phyloP scores from a whole-genome alignment of 37 sponge, comb jelly and placozoan genomes.

The Spongilla lacustris region DNA sequence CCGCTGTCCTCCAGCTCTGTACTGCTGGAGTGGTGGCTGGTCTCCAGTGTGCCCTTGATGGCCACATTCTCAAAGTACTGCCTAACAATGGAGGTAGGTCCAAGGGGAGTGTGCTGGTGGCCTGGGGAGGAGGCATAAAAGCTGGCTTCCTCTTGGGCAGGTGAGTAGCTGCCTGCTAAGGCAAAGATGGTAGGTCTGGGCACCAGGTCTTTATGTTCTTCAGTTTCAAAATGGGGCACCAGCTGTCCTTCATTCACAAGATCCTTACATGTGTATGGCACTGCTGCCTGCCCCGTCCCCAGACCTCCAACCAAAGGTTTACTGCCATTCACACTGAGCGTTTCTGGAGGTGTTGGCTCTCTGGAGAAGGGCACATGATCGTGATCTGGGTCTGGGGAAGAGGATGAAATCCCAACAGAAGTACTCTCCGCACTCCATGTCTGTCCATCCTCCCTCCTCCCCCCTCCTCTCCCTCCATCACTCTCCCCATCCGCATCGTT shows the following conservation, averaged over 20 bases:
- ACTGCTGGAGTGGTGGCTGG: background rate
- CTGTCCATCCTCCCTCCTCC: background rate
- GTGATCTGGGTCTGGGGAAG: background rate
- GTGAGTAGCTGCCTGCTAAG: background rate
- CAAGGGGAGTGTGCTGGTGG: background rate
- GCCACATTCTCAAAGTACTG: slow-evolving; percentile 46
- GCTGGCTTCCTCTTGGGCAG: background rate
- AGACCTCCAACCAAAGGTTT: background rate
- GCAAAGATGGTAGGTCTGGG: background rate
- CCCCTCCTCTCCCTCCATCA: background rate
- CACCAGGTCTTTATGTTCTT: background rate
- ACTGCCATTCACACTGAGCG: background rate
- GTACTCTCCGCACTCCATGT: slow-evolving; percentile 8
- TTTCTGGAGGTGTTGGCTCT: too few relatives aligned
- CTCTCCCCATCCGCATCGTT: slow-evolving; percentile 24
- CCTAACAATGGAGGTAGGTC: slow-evolving; percentile 7
- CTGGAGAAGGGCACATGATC: background rate
- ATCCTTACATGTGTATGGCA: too few relatives aligned
- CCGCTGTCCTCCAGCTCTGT: slow-evolving; percentile 24
- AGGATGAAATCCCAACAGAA: background rate
- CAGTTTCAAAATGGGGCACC: too few relatives aligned
- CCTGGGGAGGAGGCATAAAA: background rate
- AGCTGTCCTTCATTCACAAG: too few relatives aligned
- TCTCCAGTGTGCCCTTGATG: background rate
- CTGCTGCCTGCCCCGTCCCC: background rate